Conservation (phyloP, 1,140 invertebrate species). For the Harlomillsia oculata region DNA sequence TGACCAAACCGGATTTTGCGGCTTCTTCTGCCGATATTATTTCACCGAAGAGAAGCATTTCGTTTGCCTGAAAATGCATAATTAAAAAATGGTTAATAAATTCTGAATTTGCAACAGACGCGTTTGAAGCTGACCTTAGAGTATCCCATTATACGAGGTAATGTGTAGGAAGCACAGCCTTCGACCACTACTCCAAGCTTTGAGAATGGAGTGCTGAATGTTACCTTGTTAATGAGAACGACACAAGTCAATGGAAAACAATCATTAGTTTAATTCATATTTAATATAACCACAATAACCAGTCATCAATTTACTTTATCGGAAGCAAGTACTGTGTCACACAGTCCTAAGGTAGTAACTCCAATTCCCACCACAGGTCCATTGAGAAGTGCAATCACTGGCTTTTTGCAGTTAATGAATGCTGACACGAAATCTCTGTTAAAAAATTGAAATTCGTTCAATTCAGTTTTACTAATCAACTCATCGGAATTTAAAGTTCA, state of each 20-base stretch:
- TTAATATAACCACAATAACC: conserved; percentile 86
- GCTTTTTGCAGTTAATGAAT: conserved; percentile 16
- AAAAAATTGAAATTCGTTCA: conserved; percentile 46
- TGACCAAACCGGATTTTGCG: conserved; percentile 56
- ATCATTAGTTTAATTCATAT: conserved; percentile 52
- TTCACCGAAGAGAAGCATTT: conserved; percentile 68
- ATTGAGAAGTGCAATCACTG: conserved; percentile 19
- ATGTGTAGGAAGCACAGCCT: conserved; percentile 50
- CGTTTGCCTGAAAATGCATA: conserved; percentile 36
- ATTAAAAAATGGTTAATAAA: conserved; percentile 46
- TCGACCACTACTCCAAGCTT: conserved; percentile 50
- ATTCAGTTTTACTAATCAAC: conserved; percentile 40
- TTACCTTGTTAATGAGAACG: conserved; percentile 62
- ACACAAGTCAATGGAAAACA: conserved; percentile 52
- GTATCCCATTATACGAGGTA: conserved; percentile 51
- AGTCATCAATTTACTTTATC: conserved; percentile 57
- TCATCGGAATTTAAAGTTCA: not conserved
- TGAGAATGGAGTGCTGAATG: conserved; percentile 52
- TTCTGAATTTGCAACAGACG: not conserved
- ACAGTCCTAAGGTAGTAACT: not conserved
- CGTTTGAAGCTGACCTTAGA: conserved; percentile 40
- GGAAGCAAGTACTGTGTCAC: conserved; percentile 2
- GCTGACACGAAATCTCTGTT: conserved; percentile 7
- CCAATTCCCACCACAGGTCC: conserved; percentile 14
- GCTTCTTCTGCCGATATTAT: conserved; percentile 69